These are phyloP conservation scores for Cybosia mesomella DNA, from an alignment of 2,888 invertebrate species.

Conservation along the genomic window DNA sequence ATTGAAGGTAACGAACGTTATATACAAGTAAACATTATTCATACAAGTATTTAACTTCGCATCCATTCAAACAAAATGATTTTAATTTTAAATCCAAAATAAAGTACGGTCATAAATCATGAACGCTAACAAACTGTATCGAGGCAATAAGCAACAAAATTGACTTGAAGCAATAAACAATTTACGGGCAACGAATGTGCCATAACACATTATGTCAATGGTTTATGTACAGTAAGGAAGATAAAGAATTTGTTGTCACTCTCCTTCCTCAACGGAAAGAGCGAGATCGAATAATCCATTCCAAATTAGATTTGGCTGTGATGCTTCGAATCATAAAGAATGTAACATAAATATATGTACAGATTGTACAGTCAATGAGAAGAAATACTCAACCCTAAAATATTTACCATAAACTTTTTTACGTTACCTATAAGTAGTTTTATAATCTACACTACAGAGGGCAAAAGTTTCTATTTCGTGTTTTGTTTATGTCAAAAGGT, in stretches of 20 bases:
- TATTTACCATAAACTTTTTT: too few relatives aligned
- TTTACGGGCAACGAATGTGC: slow-evolving; percentile 54
- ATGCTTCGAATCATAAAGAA: slow-evolving; percentile 25
- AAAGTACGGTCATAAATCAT: slow-evolving; percentile 20
- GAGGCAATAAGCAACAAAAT: slow-evolving; percentile 46
- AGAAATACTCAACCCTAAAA: too few relatives aligned
- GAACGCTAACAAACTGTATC: slow-evolving; percentile 24
- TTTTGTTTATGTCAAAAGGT: too few relatives aligned
- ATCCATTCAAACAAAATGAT: not conserved
- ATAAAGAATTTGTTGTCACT: slow-evolving; percentile 39
- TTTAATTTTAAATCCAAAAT: slow-evolving; percentile 11
- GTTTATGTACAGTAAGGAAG: slow-evolving; percentile 42
- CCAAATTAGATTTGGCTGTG: slow-evolving; percentile 16
- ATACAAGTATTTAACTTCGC: not conserved
- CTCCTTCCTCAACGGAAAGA: slow-evolving; percentile 15
- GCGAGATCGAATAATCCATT: slow-evolving; percentile 26
- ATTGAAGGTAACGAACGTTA: not conserved
- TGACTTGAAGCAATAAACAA: slow-evolving; percentile 54
- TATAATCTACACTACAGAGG: too few relatives aligned
- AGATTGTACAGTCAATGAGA: too few relatives aligned
- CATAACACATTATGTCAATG: slow-evolving; percentile 48
- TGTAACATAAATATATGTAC: slow-evolving; percentile 5
- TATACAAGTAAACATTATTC: not conserved
- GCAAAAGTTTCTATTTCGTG: too few relatives aligned
- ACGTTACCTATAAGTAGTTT: too few relatives aligned